These are phyloP conservation scores for Bubo bubo DNA, from an alignment of 2,113 vertebrate genomes.

Conservation along the genomic window DNA sequence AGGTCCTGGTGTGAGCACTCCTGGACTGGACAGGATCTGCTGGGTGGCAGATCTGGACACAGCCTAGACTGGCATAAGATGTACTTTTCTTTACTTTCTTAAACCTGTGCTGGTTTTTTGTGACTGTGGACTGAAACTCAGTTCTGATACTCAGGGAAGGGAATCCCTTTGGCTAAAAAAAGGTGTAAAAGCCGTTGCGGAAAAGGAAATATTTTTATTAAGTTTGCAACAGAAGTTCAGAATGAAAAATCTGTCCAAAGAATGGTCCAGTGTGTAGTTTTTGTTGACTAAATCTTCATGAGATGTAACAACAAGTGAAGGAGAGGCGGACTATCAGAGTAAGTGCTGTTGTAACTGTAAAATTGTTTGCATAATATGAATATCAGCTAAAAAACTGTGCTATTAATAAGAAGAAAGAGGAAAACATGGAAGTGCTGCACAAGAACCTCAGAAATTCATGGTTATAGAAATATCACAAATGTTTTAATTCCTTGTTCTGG, in stretches of 20 bases:
- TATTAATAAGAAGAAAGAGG: background rate
- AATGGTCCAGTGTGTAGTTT: background rate
- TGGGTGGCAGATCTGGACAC: background rate
- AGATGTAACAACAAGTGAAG: background rate
- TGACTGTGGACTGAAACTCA: background rate
- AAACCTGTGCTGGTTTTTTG: background rate
- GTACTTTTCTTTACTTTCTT: background rate
- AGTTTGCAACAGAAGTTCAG: background rate
- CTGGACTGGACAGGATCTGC: background rate
- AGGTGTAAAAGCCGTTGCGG: background rate
- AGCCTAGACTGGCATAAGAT: background rate
- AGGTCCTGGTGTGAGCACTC: background rate
- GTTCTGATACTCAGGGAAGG: background rate
- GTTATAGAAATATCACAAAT: background rate
- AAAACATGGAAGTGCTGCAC: background rate
- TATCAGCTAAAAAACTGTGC: background rate
- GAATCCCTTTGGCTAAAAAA: background rate
- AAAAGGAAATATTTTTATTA: background rate
- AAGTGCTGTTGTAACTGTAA: background rate
- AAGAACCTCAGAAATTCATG: background rate
- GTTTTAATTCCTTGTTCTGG: background rate
- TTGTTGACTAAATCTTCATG: background rate
- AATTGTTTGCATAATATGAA: background rate
- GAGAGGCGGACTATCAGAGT: background rate
- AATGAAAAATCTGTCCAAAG: background rate